Evolutionary conservation across 2,113 vertebrate species (phyloP), one percentile per base, ranked within the genome.

Genomic region (Lepidothrix coronata): DNA sequence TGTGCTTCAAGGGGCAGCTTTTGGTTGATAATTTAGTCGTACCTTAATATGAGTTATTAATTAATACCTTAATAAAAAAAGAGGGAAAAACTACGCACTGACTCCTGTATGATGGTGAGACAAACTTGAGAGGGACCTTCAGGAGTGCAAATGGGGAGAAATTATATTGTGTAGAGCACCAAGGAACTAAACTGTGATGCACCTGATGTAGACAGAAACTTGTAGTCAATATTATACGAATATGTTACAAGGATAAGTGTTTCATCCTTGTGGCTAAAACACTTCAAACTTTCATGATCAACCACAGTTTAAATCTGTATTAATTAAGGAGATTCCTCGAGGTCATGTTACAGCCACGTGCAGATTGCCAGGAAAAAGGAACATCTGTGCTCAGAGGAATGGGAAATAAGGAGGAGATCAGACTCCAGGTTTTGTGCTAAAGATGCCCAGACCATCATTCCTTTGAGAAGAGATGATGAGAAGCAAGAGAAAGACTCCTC

Each of bases 181-280:
- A 63, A 70, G 41, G 55, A 89, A 57, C 39, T 68, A 44, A 67
- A 46, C 14, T 68, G 46, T 49, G 77, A 57, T 8, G 22, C 20
- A 70, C 43, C 14, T 44, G 15, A 39, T 9, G 4, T 0, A 76
- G 54, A 76, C 16, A 75, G 63, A 44, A 74, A 58, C 39, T 54
- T 72, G 19, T 0, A 28, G 41, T 16, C 37, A 31, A 4, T 33
- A 33, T 73, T 57, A 33, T 4, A 16, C 0, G 0, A 76, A 4
- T 48, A 58, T 4, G 12, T 63, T 39, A 54, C 23, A 89, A 74
- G 65, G 41, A n/a, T 24, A 66, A 87, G 48, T 51, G 37, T 10
- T 73, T 73, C 59, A 62, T 31, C 37, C 51, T 78, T 67, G 43
- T 31, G 57, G 63, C 52, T 52, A 83, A 88, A 77, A 19, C 19